Conservation (phyloP, 2,113 vertebrate genomes). For the Ahaetulla prasina region DNA sequence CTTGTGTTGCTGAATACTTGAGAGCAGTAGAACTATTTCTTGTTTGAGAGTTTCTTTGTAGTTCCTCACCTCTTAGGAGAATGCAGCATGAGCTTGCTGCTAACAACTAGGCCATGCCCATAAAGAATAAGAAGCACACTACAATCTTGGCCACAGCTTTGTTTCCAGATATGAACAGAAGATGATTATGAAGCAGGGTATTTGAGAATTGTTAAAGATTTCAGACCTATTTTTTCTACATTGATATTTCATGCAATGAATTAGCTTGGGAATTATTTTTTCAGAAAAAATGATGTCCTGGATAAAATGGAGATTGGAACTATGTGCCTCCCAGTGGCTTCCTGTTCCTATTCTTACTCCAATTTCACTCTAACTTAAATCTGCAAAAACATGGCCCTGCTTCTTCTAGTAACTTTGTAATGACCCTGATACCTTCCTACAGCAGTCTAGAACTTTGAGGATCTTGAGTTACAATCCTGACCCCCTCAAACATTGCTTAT, state of each 20-base stretch:
- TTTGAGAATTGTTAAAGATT: not conserved
- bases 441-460: not conserved
- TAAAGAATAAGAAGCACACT: not conserved
- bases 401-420: not conserved
- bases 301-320: not conserved
- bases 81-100: not conserved
- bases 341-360: not conserved
- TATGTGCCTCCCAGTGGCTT: not conserved
- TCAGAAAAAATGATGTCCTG: not conserved
- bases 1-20: not conserved
- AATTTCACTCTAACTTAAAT: not conserved
- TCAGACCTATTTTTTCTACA: not conserved
- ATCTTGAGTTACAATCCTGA: not conserved
- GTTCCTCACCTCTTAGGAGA: not conserved
- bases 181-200: not conserved
- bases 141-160: not conserved
- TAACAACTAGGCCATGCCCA: too few relatives aligned
- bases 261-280: not conserved
- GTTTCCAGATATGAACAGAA: not conserved
- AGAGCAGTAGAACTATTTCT: not conserved
- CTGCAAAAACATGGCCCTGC: not conserved
- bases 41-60: not conserved
- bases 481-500: not conserved
- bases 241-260: not conserved
- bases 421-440: not conserved